These are phyloP conservation scores for Temnothorax rugatulus DNA, from an alignment of 2,888 invertebrate genomes.

Conservation along the genomic window DNA sequence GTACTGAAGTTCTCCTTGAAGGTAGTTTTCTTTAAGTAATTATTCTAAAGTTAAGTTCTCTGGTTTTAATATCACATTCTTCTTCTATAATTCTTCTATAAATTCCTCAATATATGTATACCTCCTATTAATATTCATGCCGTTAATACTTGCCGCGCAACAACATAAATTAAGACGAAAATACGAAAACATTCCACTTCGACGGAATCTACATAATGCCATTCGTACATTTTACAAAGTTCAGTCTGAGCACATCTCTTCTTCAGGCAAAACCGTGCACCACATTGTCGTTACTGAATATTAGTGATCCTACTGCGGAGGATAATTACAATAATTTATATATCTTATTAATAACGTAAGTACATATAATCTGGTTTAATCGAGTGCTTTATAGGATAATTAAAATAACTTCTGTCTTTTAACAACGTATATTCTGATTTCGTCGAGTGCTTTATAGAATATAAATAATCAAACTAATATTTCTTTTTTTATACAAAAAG, in stretches of 20 bases:
- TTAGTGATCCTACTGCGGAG: background rate
- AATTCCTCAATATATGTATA: background rate
- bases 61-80: background rate
- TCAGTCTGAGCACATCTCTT: background rate
- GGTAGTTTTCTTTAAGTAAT: background rate
- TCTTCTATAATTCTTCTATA: background rate
- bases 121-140: background rate
- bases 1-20: background rate
- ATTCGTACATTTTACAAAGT: background rate
- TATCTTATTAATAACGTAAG: constrained; percentile 12
- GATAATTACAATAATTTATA: background rate
- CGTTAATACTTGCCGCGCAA: no score
- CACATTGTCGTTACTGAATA: background rate
- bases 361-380: constrained; percentile 1
- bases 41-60: background rate
- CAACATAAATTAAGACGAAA: background rate
- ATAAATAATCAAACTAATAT: background rate
- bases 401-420: no score
- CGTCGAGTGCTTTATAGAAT: no score
- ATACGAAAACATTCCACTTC: no score
- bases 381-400: background rate
- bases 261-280: background rate
- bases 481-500: background rate
- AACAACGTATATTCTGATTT: no score
- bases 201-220: background rate